Conservation (phyloP, 2,888 invertebrate species). For the Linnaemya vulpina region DNA sequence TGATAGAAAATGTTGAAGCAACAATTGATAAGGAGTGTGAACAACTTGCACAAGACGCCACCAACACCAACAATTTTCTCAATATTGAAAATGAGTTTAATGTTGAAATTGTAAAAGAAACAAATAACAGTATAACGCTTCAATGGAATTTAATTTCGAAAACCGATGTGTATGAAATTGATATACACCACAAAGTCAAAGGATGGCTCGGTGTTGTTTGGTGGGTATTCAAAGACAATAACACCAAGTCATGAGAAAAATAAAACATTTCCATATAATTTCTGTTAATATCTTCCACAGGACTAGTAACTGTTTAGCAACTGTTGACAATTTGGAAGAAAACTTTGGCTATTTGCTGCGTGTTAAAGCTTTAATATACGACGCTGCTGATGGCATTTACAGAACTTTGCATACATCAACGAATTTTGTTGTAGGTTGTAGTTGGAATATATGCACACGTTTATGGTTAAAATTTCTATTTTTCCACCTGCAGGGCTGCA, state of each 20-base stretch:
- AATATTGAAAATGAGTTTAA: constrained; percentile 74
- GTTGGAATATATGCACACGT: background rate
- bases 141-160: constrained; percentile 77
- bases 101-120: constrained; percentile 77
- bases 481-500: constrained; percentile 74
- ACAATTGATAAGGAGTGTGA: constrained; percentile 53
- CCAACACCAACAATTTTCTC: constrained; percentile 5
- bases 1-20: constrained; percentile 29
- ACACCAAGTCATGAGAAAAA: background rate
- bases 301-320: constrained; percentile 74
- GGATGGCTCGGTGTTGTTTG: constrained; percentile 81
- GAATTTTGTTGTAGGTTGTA: constrained; percentile 77
- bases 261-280: background rate
- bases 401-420: constrained; percentile 76
- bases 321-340: constrained; percentile 78
- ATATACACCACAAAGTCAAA: constrained; percentile 77
- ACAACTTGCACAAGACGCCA: constrained; percentile 24
- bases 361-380: constrained; percentile 77
- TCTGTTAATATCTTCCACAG: background rate
- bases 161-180: constrained; percentile 80
- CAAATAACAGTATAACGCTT: constrained; percentile 77
- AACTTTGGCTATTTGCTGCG: constrained; percentile 81
- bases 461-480: background rate
- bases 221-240: constrained; percentile 70
- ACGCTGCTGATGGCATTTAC: constrained; percentile 73